Evolutionary conservation across 2,888 invertebrate genomes (phyloP).

Genomic region (Aromia moschata): DNA sequence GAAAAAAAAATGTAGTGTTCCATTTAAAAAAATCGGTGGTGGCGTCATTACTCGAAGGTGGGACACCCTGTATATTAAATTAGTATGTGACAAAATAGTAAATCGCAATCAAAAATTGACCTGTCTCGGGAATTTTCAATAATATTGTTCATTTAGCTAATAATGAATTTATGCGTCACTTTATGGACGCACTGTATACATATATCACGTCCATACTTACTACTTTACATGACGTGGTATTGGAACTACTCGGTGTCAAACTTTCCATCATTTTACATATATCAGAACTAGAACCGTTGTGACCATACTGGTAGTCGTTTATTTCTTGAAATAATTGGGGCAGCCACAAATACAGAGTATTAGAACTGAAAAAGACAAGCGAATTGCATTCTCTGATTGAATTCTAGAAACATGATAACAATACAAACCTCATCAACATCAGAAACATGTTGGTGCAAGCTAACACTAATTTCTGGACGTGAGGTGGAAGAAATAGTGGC

Average conservation of each 20-base stretch:
- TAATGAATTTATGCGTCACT: too few species aligned
- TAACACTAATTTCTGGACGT: conserved; percentile 69
- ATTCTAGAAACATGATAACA: not conserved
- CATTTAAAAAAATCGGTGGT: too few species aligned
- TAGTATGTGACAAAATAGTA: too few species aligned
- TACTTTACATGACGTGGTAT: conserved; percentile 33
- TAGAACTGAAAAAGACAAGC: conserved; percentile 63
- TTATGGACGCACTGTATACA: too few species aligned
- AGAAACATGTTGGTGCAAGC: conserved; percentile 73
- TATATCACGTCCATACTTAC: conserved; percentile 34
- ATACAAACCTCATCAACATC: conserved; percentile 71
- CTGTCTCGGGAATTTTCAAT: too few species aligned
- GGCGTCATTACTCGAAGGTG: too few species aligned
- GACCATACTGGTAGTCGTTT: conserved; percentile 53
- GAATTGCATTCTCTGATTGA: not conserved
- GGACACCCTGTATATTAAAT: too few species aligned
- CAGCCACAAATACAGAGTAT: conserved; percentile 86
- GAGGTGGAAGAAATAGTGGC: conserved; percentile 72
- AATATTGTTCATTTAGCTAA: too few species aligned
- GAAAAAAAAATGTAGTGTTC: too few species aligned
- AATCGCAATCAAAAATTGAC: too few species aligned
- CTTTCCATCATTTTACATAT: conserved; percentile 66
- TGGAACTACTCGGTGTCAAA: conserved; percentile 33
- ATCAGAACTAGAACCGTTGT: conserved; percentile 55
- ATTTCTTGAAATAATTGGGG: conserved; percentile 85